Evolutionary conservation across 2,888 invertebrate genomes (phyloP), one percentile per base, ranked within the genome.

Genomic region (Tineola bisselliella): DNA sequence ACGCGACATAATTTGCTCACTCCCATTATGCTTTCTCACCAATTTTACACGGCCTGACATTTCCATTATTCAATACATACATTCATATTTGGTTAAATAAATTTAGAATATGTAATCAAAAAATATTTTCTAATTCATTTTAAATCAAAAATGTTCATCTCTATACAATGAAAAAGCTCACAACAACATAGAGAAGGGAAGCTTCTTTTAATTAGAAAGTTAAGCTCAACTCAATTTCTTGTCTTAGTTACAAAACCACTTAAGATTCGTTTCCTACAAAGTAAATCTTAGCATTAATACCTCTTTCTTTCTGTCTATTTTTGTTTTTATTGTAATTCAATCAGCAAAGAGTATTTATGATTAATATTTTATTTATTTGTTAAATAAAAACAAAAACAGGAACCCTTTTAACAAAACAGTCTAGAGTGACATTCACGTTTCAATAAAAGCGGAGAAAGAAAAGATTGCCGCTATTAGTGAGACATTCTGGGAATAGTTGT

Each of bases 201-300:
- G 31, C 58, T 58, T 33, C 58, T 58, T 58, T 58, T 33, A 58
- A 58, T 58, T 58, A 33, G 33, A 58, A 58, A 58, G 58, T 58
- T 58, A 58, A 58, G 58, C 58, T 56, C 33, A 58, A 58, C 58
- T 58, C 8, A 58, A 58, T 58, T 58, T 58, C 58, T n/a, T 15
- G 58, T 58, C 58, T 58, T 58, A 58, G 58, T 58, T 58, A 58
- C 58, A 15, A 33, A 58, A 33, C 33, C 58, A 58, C 58, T 58
- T 17, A 58, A 33, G 33, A 33, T 58, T 58, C 33, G 58, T 11
- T 58, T 58, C 33, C 58, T 58, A 58, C 19, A 58, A 31, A 33
- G 5, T 3, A n/a, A 54, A 54, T 54, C 54, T 54, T 25, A 6
- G 5, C 13, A 54, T 54, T 54, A 19, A 54, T 25, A 54, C 2